phyloP scores from a whole-genome alignment of 1,140 invertebrate genomes.

The Conus ventricosus region DNA sequence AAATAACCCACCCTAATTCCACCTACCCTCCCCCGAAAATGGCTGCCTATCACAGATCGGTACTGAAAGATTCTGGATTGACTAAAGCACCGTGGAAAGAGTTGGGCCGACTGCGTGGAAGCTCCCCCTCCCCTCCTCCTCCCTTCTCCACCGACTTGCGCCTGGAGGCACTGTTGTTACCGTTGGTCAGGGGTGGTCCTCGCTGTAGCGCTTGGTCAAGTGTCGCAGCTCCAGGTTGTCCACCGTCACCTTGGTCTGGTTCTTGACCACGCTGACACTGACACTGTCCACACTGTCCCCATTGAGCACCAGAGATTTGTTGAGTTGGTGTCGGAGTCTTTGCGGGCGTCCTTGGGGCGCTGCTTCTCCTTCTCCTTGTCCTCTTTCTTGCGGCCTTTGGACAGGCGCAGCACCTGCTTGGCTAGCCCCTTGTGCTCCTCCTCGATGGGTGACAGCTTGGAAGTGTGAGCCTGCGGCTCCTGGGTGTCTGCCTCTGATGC shows the following conservation, averaged over 20 bases:
- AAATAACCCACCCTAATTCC: no score
- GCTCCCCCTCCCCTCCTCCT: constrained; percentile 47
- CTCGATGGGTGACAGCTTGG: constrained; percentile 39
- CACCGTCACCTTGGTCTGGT: constrained; percentile 45
- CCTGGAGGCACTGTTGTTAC: constrained; percentile 34
- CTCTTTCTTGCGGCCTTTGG: constrained; percentile 46
- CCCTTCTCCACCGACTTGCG: constrained; percentile 37
- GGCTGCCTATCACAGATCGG: constrained; percentile 52
- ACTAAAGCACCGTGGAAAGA: constrained; percentile 49
- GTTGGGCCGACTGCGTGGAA: neutral
- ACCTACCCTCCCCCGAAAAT: neutral
- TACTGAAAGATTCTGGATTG: constrained; percentile 60
- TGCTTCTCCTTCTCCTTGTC: constrained; percentile 49
- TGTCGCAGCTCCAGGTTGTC: constrained; percentile 54
- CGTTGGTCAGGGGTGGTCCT: constrained; percentile 38
- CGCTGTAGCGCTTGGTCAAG: neutral
- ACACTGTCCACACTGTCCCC: constrained; percentile 55
- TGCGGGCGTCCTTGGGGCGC: constrained; percentile 32
- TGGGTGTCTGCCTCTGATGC: constrained; percentile 47
- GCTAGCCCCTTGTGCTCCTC: constrained; percentile 34
- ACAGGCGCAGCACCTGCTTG: constrained; percentile 34
- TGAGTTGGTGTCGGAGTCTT: constrained; percentile 30
- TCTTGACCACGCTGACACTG: constrained; percentile 48
- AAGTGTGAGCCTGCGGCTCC: constrained; percentile 54
- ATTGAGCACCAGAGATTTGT: constrained; percentile 42